These are phyloP conservation scores for Rhynchomys soricoides DNA, from an alignment of 2,113 vertebrate species.

Conservation along the genomic window DNA sequence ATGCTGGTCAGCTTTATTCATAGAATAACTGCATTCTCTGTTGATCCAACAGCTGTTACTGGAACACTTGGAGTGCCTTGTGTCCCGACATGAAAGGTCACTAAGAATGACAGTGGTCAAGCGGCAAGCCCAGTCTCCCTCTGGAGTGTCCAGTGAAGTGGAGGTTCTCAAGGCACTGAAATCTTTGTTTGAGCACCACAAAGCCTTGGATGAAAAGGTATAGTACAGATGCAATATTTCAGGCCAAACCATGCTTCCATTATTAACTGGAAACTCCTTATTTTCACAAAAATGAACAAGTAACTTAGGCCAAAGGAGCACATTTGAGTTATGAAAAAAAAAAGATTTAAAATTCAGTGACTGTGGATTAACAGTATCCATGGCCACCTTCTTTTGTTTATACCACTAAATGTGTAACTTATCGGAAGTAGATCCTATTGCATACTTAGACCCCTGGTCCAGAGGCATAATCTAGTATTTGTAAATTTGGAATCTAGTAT, in stretches of 20 bases:
- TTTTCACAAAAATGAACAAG: background rate
- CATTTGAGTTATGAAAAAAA: background rate
- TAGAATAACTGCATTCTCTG: constrained; percentile 63
- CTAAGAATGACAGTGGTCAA: constrained; percentile 99
- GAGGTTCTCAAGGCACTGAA: constrained; percentile 99
- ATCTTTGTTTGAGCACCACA: constrained; percentile 99
- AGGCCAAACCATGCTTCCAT: background rate
- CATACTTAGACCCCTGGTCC: background rate
- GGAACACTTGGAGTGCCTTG: constrained; percentile 99
- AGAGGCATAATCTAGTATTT: background rate
- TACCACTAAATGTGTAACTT: background rate
- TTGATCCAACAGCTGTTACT: constrained; percentile 91
- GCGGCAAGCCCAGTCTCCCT: constrained; percentile 98
- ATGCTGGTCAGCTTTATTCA: background rate
- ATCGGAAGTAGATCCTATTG: background rate
- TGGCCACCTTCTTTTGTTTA: background rate
- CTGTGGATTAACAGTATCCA: background rate
- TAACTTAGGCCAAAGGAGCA: constrained; percentile 19
- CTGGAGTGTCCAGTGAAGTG: constrained; percentile 98
- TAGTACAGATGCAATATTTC: background rate
- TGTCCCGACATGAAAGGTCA: constrained; percentile 97
- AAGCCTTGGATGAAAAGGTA: constrained; percentile 99
- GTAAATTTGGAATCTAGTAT: constrained; percentile 30
- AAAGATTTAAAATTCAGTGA: background rate
- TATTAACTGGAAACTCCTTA: background rate